Percentiles rank a stretch among this genome's conserved stretches.
phyloP scores from a whole-genome alignment of 2,888 invertebrate genomes.

The Polylopha cassiicola region DNA sequence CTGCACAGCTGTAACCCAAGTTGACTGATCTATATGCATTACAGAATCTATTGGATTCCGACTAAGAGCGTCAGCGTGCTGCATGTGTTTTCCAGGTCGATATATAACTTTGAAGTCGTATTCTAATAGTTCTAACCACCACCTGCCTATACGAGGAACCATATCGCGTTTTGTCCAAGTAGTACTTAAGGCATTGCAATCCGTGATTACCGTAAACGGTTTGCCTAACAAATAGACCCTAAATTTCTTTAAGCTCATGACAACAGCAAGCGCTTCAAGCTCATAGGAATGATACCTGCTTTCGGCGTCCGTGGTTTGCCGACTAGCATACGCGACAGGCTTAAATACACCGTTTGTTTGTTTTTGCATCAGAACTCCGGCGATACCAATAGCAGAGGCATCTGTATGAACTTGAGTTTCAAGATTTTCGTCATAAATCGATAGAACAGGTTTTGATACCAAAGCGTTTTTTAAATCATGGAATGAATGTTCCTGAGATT shows the following conservation, averaged over 20 bases:
- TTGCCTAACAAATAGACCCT: constrained; percentile 5
- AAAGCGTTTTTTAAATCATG: constrained; percentile 2
- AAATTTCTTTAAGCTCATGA: constrained; percentile 22
- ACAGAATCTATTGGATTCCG: constrained; percentile 2
- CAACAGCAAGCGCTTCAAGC: constrained; percentile 23
- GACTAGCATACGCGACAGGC: constrained; percentile 8
- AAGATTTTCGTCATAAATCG: constrained; percentile 3
- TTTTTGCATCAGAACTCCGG: constrained; percentile 3
- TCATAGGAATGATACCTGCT: constrained; percentile 22
- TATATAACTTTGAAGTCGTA: constrained; percentile 15
- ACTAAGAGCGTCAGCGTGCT: constrained; percentile 5
- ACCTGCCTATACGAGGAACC: constrained; percentile 22
- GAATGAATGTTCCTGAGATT: constrained; percentile 1
- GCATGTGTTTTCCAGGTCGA: constrained; percentile 1
- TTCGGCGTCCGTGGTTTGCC: constrained; percentile 9
- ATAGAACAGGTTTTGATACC: constrained; percentile 3
- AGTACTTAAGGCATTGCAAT: constrained; percentile 9
- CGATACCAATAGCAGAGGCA: constrained; percentile 1
- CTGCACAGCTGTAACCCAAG: constrained; percentile 1
- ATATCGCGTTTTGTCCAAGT: constrained; percentile 21
- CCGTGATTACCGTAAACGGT: constrained; percentile 3
- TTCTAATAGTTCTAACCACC: constrained; percentile 20
- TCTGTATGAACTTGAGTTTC: constrained; percentile 9
- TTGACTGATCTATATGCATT: neutral
- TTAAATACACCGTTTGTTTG: constrained; percentile 1